Evolutionary conservation across 2,797 vertebrate species (phyloP).

Genomic region (Huso huso): DNA sequence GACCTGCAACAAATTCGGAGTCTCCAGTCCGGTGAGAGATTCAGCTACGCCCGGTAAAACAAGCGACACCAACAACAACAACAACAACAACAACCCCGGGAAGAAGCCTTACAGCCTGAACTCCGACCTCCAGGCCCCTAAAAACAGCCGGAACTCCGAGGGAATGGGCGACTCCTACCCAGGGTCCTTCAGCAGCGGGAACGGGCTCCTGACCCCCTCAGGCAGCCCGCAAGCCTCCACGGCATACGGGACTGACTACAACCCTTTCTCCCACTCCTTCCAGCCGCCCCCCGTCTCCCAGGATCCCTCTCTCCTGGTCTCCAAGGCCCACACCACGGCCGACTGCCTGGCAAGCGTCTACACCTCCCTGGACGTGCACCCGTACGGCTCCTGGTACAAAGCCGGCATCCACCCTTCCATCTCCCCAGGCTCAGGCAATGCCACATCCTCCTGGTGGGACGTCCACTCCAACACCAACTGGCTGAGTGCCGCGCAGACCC

Average conservation of each 20-base stretch:
- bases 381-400: conserved; percentile 95
- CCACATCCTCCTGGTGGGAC: conserved; percentile 90
- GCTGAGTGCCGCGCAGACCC: conserved; percentile 75
- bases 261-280: conserved; percentile 85
- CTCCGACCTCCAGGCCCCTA: conserved; percentile 69
- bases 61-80: conserved; percentile 27
- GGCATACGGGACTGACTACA: conserved; percentile 80
- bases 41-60: conserved; percentile 67
- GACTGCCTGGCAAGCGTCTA: conserved; percentile 91
- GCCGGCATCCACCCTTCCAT: conserved; percentile 81
- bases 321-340: conserved; percentile 77
- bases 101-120: conserved; percentile 75
- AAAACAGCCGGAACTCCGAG: conserved; percentile 55
- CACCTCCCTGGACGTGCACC: conserved; percentile 90
- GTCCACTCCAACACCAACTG: conserved; percentile 88
- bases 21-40: conserved; percentile 77
- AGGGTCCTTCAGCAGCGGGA: conserved; percentile 72
- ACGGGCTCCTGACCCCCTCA: conserved; percentile 82
- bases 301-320: conserved; percentile 79
- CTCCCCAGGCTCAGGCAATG: conserved; percentile 73
- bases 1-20: conserved; percentile 81
- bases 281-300: conserved; percentile 73
- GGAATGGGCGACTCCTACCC: conserved; percentile 80
- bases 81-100: conserved; percentile 30
- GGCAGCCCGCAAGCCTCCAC: conserved; percentile 80